A percentile compares a stretch with the other conserved stretches of the same genome.
These are phyloP conservation scores for Sturmia bella DNA, from an alignment of 2,888 invertebrate species.

Conservation along the genomic window DNA sequence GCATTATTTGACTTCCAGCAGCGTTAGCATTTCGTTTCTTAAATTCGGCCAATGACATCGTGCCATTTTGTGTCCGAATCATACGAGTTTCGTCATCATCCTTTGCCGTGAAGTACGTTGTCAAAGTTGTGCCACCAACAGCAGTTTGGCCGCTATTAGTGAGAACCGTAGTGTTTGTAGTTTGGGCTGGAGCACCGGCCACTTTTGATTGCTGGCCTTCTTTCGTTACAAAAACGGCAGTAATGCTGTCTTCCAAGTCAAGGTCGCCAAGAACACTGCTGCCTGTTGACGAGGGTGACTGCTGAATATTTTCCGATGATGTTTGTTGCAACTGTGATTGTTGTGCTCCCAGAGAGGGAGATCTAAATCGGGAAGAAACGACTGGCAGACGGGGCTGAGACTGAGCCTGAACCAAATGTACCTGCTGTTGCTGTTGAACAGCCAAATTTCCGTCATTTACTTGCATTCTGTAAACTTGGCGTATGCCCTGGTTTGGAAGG, in stretches of 20 bases:
- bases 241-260: slow-evolving; percentile 81
- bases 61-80: slow-evolving; percentile 77
- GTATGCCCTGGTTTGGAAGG: slow-evolving; percentile 57
- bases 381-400: slow-evolving; percentile 66
- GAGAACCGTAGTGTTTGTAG: slow-evolving; percentile 53
- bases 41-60: slow-evolving; percentile 78
- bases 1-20: slow-evolving; percentile 50
- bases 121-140: slow-evolving; percentile 73
- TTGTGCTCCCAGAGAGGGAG: slow-evolving; percentile 55
- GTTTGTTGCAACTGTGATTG: slow-evolving; percentile 55
- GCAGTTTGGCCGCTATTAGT: slow-evolving; percentile 75
- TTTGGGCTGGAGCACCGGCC: slow-evolving; percentile 48
- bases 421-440: slow-evolving; percentile 69
- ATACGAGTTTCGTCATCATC: slow-evolving; percentile 77
- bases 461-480: slow-evolving; percentile 69
- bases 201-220: slow-evolving; percentile 76
- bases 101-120: slow-evolving; percentile 78
- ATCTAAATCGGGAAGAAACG: slow-evolving; percentile 60
- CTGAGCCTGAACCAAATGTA: slow-evolving; percentile 72
- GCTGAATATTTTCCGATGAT: slow-evolving; percentile 50
- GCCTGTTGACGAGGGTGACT: slow-evolving; percentile 44
- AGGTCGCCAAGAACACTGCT: slow-evolving; percentile 71
- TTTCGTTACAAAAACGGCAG: slow-evolving; percentile 80
- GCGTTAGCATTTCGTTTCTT: slow-evolving; percentile 77
- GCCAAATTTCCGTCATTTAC: slow-evolving; percentile 46